phyloP scores from a whole-genome alignment of 2,888 invertebrate genomes.

The Apamea anceps region DNA sequence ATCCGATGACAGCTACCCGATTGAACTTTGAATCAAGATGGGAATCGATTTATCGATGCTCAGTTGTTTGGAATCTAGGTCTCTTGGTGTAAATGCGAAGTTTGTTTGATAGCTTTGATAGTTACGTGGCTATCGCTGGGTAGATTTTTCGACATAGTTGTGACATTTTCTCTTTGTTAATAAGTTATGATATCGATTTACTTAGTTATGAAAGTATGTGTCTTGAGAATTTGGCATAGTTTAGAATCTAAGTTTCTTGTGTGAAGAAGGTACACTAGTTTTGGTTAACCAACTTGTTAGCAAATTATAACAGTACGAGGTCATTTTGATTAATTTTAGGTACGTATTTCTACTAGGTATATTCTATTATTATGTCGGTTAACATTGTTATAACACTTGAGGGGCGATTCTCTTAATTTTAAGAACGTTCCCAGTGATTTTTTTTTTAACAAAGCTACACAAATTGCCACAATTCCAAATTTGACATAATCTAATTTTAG shows the following conservation, averaged over 20 bases:
- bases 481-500: not conserved
- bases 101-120: slow-evolving; percentile 46
- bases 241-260: not conserved
- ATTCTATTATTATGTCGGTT: not conserved
- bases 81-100: slow-evolving; percentile 42
- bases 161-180: slow-evolving; percentile 13
- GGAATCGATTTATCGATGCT: slow-evolving; percentile 65
- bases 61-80: slow-evolving; percentile 56
- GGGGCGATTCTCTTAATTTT: no score
- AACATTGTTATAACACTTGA: not conserved
- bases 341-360: not conserved
- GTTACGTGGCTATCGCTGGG: slow-evolving; percentile 19
- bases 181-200: slow-evolving; percentile 31
- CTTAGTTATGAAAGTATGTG: not conserved
- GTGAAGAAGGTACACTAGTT: not conserved
- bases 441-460: no score
- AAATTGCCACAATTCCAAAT: not conserved
- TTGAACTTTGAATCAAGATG: slow-evolving; percentile 70
- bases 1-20: slow-evolving; percentile 69
- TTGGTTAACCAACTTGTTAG: not conserved
- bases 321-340: not conserved
- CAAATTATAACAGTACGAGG: not conserved
- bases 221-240: not conserved
- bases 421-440: no score
- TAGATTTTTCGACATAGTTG: slow-evolving; percentile 26